phyloP scores from a whole-genome alignment of 2,888 invertebrate genomes.

The Anaspis maculata region DNA sequence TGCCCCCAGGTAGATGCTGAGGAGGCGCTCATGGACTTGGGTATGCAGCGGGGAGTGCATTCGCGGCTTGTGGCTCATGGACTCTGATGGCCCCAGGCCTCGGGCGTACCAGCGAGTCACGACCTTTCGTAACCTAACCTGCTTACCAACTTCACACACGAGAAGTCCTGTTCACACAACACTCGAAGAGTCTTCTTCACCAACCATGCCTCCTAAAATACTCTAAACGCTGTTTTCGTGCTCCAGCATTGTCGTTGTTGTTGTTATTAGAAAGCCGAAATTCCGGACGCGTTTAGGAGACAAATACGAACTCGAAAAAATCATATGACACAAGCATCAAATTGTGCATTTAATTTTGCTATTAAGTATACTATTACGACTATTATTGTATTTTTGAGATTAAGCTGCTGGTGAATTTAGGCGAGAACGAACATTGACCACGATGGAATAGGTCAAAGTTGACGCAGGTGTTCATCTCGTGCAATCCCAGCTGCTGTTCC shows the following conservation, averaged over 20 bases:
- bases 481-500: constrained; percentile 6
- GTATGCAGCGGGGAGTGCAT: constrained; percentile 23
- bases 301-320: no score
- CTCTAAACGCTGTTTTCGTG: no score
- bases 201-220: no score
- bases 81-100: constrained; percentile 28
- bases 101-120: constrained; percentile 37
- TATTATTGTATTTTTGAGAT: no score
- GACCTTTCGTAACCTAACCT: constrained; percentile 39
- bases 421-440: constrained; percentile 10
- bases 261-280: constrained; percentile 3
- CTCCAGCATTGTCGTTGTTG: constrained; percentile 3
- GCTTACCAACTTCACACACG: constrained; percentile 35
- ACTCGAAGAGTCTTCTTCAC: no score
- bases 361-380: no score
- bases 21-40: constrained; percentile 14
- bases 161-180: constrained; percentile 28
- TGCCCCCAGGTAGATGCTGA: background rate
- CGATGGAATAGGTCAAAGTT: constrained; percentile 17
- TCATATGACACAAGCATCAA: no score
- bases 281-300: no score
- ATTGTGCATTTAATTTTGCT: no score
- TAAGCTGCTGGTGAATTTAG: constrained; percentile 4
- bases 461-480: constrained; percentile 15
- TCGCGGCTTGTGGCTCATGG: constrained; percentile 30